Evolutionary conservation across 2,888 invertebrate genomes (phyloP).

Genomic region (Amiota communis): DNA sequence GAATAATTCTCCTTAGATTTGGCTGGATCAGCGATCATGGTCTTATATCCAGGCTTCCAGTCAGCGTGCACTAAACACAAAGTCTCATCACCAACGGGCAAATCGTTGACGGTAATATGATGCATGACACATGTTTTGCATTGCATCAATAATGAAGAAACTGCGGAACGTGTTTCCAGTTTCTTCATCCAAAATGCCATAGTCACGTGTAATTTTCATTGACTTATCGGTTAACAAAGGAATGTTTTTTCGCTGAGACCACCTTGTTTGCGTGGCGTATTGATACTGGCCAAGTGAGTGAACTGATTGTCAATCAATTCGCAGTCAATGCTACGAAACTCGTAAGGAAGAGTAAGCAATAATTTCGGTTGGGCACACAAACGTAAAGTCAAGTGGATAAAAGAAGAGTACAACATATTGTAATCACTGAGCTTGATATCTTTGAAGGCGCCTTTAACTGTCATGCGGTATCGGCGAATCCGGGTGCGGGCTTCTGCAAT

Average conservation of each 20-base stretch:
- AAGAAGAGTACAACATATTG: conserved; percentile 92
- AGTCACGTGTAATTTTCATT: conserved; percentile 86
- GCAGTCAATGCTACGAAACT: conserved; percentile 88
- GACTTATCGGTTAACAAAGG: conserved; percentile 96
- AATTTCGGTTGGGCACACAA: conserved; percentile 95
- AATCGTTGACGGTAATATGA: conserved; percentile 96
- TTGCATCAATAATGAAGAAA: conserved; percentile 93
- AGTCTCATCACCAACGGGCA: conserved; percentile 98
- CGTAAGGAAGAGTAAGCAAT: conserved; percentile 92
- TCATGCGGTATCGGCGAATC: conserved; percentile 83
- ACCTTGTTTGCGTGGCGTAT: conserved; percentile 94
- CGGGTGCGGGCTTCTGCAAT: conserved; percentile 79
- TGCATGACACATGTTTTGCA: conserved; percentile 91
- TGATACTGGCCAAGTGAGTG: conserved; percentile 97
- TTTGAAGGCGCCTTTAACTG: conserved; percentile 85
- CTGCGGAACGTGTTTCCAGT: conserved; percentile 95
- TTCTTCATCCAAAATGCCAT: conserved; percentile 93
- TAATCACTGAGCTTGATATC: conserved; percentile 85
- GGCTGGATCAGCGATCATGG: conserved; percentile 91
- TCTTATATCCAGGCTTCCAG: conserved; percentile 93
- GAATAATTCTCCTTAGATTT: conserved; percentile 89
- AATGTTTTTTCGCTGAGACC: conserved; percentile 93
- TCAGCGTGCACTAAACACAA: conserved; percentile 95
- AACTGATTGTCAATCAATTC: conserved; percentile 96
- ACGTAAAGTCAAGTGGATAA: conserved; percentile 92